phyloP scores from a whole-genome alignment of 2,888 invertebrate species.

The Willowsia nigromaculata region DNA sequence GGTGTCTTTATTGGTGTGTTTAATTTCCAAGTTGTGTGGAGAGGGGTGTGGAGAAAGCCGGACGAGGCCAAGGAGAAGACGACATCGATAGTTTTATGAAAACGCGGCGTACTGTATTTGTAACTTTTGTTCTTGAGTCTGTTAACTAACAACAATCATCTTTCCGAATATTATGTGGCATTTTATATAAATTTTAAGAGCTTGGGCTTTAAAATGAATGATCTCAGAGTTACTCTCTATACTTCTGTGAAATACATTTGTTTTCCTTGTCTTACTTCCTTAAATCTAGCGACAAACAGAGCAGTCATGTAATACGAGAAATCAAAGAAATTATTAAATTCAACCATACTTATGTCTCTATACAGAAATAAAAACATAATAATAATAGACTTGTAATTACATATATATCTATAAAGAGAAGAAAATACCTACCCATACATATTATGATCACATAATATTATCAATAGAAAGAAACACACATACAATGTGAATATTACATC shows the following conservation, averaged over 20 bases:
- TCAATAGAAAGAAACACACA: neutral
- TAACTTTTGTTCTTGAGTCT: constrained; percentile 19
- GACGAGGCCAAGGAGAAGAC: too few relatives aligned
- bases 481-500: neutral
- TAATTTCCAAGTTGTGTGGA: neutral
- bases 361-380: neutral
- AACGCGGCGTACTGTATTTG: constrained; percentile 24
- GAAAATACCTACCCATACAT: too few relatives aligned
- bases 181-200: constrained; percentile 65
- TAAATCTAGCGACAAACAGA: constrained; percentile 14
- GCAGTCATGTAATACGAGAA: constrained; percentile 41
- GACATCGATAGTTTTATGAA: neutral
- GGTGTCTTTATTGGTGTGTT: too few relatives aligned
- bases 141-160: constrained; percentile 10
- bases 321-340: constrained; percentile 64
- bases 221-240: constrained; percentile 69
- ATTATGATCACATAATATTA: neutral
- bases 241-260: constrained; percentile 44
- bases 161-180: constrained; percentile 29
- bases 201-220: constrained; percentile 67
- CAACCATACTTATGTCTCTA: neutral
- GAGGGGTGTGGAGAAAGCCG: neutral
- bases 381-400: neutral
- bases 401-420: neutral
- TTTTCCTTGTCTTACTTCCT: constrained; percentile 63